Percentiles rank a stretch among this genome's conserved stretches.
Conservation (phyloP, 64 coral and sea anemone species). For the Pachyseris speciosa region DNA sequence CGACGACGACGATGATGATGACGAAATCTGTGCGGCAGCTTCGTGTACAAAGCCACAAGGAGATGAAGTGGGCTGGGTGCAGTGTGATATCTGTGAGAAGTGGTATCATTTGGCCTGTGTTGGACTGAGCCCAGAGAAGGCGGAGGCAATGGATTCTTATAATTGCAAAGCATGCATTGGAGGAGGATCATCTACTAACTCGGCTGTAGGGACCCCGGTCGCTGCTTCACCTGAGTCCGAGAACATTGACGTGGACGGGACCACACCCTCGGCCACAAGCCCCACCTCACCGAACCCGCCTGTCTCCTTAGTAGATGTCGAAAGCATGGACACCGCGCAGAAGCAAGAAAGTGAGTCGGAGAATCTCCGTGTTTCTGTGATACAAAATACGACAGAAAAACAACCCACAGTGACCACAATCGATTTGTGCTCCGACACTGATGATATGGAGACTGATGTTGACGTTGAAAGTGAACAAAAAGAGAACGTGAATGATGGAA, state of each 20-base stretch:
- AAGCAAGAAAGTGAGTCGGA: neutral
- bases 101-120: conserved; percentile 95
- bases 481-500: neutral
- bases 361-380: neutral
- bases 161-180: conserved; percentile 64
- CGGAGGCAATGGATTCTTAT: conserved; percentile 91
- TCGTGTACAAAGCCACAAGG: conserved; percentile 81
- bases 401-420: neutral
- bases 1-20: conserved; percentile 80
- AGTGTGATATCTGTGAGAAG: conserved; percentile 92
- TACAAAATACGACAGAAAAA: neutral
- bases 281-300: conserved; percentile 35
- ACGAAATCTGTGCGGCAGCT: conserved; percentile 82
- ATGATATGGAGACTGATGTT: neutral
- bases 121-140: conserved; percentile 73
- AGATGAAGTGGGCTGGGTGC: conserved; percentile 97
- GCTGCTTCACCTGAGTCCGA: conserved; percentile 81
- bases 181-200: conserved; percentile 22
- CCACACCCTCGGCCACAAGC: conserved; percentile 69
- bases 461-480: neutral
- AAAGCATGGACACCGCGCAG: neutral
- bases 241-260: conserved; percentile 90
- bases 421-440: conserved; percentile 34
- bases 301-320: conserved; percentile 1
- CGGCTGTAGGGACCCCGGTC: conserved; percentile 3